Evolutionary conservation across 2,113 vertebrate genomes (phyloP).

Genomic region (Engystomops pustulosus): DNA sequence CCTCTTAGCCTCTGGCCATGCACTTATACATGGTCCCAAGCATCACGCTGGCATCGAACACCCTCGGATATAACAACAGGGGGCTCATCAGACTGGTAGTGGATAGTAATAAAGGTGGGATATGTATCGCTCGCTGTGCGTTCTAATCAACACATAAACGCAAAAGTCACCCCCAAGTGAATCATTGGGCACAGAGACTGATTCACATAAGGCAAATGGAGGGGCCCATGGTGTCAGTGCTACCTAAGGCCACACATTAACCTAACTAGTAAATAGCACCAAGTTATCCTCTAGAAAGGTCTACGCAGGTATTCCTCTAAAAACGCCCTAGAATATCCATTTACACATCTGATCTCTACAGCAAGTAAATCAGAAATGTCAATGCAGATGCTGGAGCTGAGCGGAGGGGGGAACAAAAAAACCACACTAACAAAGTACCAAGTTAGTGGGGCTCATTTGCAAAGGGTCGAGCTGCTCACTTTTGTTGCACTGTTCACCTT

Average conservation of each 20-base stretch:
- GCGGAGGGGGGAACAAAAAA: too few species aligned
- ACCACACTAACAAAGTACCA: too few species aligned
- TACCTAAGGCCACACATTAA: conserved; percentile 1
- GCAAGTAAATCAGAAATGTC: too few species aligned
- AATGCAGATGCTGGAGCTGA: too few species aligned
- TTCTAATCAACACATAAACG: background rate
- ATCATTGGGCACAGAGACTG: conserved; percentile 9
- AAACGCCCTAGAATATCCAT: background rate
- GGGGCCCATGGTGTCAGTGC: background rate
- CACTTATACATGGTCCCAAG: background rate
- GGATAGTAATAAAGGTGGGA: conserved; percentile 1
- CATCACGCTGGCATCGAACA: background rate
- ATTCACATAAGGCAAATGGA: background rate
- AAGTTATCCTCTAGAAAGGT: background rate
- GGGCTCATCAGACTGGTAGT: background rate
- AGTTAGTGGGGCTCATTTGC: too few species aligned
- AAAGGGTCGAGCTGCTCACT: too few species aligned
- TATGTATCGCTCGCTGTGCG: background rate
- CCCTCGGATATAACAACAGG: background rate
- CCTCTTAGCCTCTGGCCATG: background rate
- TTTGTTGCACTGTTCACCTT: too few species aligned
- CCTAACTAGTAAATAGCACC: background rate
- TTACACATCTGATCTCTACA: background rate
- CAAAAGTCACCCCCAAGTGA: conserved; percentile 2
- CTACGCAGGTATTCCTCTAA: background rate